phyloP scores from a whole-genome alignment of 2,797 vertebrate species.

The Mergus octosetaceus region DNA sequence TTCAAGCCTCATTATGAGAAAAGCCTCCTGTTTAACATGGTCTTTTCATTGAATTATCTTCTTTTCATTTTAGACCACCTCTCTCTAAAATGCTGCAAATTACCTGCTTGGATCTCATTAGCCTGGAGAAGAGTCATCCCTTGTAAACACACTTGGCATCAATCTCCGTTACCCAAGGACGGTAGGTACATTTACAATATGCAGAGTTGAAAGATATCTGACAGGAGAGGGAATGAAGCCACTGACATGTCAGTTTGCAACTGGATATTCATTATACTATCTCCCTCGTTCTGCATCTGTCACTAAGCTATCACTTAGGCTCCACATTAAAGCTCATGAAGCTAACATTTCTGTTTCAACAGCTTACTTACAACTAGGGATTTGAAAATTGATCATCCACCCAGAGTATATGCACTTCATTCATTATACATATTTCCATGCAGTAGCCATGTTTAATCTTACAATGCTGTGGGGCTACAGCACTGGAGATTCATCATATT shows the following conservation, averaged over 20 bases:
- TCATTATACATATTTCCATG: conserved; percentile 23
- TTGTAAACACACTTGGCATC: conserved; percentile 57
- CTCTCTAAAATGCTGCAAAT: conserved; percentile 60
- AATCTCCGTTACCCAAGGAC: conserved; percentile 30
- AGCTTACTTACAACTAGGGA: conserved; percentile 44
- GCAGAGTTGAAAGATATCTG: conserved; percentile 65
- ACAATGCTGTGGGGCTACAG: not conserved
- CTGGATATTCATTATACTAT: conserved; percentile 65
- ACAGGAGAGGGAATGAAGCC: conserved; percentile 47
- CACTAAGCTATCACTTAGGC: conserved; percentile 55
- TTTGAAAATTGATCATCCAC: conserved; percentile 63
- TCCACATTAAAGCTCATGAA: conserved; percentile 51
- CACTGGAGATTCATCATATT: not conserved
- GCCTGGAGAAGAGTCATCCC: conserved; percentile 37
- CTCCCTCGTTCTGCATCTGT: conserved; percentile 43
- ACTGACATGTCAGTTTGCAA: conserved; percentile 53
- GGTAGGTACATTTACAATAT: conserved; percentile 42
- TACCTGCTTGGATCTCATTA: conserved; percentile 70
- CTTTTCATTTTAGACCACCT: conserved; percentile 63
- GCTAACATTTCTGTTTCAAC: conserved; percentile 63
- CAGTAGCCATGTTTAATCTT: not conserved
- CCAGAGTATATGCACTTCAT: conserved; percentile 27
- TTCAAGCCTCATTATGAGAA: conserved; percentile 65
- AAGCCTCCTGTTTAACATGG: conserved; percentile 52
- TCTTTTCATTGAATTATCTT: conserved; percentile 61